phyloP scores from a whole-genome alignment of 2,888 invertebrate species.

The Tiphia femorata region DNA sequence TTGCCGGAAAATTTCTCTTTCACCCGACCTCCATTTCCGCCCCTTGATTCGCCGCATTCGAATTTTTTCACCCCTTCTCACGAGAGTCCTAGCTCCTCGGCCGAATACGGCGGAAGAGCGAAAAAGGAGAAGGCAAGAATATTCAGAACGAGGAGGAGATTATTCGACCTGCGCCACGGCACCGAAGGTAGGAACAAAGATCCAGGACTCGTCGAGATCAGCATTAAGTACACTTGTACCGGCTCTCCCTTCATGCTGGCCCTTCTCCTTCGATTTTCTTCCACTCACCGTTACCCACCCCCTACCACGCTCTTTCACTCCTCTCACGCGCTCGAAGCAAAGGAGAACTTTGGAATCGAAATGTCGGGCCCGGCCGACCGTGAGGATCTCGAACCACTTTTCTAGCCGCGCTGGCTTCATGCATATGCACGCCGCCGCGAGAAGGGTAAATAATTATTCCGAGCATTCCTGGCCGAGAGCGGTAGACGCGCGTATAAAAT shows the following conservation, averaged over 20 bases:
- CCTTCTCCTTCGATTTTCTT: conserved; percentile 4
- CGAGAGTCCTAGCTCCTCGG: not conserved
- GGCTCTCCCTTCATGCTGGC: conserved; percentile 16
- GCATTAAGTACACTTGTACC: conserved; percentile 23
- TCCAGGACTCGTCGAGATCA: conserved; percentile 10
- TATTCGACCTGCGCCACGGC: not conserved
- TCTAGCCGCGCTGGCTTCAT: conserved; percentile 19
- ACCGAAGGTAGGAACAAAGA: conserved; percentile 4
- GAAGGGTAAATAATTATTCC: conserved; percentile 35
- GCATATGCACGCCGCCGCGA: conserved; percentile 22
- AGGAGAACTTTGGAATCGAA: conserved; percentile 20
- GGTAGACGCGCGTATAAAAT: conserved; percentile 26
- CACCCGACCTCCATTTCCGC: not conserved
- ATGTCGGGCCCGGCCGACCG: conserved; percentile 4
- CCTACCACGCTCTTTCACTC: too few species aligned
- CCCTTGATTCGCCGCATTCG: not conserved
- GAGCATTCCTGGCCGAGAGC: conserved; percentile 19
- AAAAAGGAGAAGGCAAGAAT: not conserved
- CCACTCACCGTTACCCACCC: too few species aligned
- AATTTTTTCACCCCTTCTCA: not conserved
- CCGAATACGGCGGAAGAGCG: not conserved
- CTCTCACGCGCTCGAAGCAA: too few species aligned
- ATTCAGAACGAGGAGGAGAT: not conserved
- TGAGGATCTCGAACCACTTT: conserved; percentile 27
- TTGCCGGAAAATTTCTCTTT: not conserved